Evolutionary conservation across 2,888 invertebrate genomes (phyloP).

Genomic region (Aethes cnicana): DNA sequence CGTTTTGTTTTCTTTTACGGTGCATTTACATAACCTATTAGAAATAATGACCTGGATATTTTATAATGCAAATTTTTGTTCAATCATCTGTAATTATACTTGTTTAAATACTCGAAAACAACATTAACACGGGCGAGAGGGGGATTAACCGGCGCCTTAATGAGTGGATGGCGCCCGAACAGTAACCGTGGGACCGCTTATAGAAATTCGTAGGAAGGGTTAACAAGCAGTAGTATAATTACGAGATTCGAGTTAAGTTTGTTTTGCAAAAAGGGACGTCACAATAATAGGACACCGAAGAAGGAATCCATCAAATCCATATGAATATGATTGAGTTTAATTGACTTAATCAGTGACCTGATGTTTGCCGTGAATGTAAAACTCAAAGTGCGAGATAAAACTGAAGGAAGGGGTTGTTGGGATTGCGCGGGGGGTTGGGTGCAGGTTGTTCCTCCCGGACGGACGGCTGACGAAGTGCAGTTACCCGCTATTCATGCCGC

Average conservation of each 20-base stretch:
- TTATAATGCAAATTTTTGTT: slow-evolving; percentile 8
- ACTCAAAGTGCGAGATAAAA: too few relatives aligned
- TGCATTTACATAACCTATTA: not conserved
- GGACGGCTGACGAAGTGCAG: slow-evolving; percentile 78
- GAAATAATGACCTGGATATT: slow-evolving; percentile 2
- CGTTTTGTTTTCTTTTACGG: slow-evolving; percentile 5
- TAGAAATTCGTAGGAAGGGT: slow-evolving; percentile 32
- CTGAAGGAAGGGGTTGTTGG: slow-evolving; percentile 4
- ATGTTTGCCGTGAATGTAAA: not conserved
- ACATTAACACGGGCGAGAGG: slow-evolving; percentile 36
- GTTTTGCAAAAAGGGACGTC: not conserved
- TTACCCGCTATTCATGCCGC: slow-evolving; percentile 75
- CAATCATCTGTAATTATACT: slow-evolving; percentile 33
- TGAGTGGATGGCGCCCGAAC: slow-evolving; percentile 42
- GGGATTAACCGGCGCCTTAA: slow-evolving; percentile 37
- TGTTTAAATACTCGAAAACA: slow-evolving; percentile 36
- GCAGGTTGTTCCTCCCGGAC: slow-evolving; percentile 76
- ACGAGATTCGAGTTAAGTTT: slow-evolving; percentile 5
- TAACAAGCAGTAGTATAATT: slow-evolving; percentile 32
- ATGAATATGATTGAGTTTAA: not conserved
- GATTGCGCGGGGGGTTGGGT: slow-evolving; percentile 49
- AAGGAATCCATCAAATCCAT: too few relatives aligned
- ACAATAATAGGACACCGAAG: too few relatives aligned
- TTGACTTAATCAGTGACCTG: not conserved
- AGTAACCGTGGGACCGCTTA: slow-evolving; percentile 36